Percentiles rank a stretch among this genome's conserved stretches.
Conservation (phyloP, 1,140 invertebrate genomes). For the Gerris buenoi region DNA sequence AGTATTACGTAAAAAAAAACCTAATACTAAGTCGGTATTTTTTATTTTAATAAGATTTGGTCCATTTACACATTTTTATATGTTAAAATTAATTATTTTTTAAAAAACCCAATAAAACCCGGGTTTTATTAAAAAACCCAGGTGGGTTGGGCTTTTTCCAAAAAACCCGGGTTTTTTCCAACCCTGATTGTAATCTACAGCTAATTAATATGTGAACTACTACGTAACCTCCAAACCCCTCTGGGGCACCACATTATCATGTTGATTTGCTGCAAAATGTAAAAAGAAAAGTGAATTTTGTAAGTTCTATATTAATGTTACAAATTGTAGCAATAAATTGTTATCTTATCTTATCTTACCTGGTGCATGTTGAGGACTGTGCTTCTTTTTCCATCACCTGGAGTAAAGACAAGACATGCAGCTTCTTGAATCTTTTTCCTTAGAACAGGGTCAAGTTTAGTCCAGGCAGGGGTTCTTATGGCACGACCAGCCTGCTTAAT, state of each 20-base stretch:
- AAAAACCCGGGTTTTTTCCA: too few species aligned
- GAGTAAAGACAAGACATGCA: conserved; percentile 38
- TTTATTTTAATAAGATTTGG: too few species aligned
- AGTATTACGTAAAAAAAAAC: too few species aligned
- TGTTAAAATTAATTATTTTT: too few species aligned
- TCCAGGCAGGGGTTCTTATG: conserved; percentile 43
- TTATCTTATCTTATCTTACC: neutral
- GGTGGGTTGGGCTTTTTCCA: too few species aligned
- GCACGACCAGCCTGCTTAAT: conserved; percentile 43
- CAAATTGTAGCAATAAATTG: neutral
- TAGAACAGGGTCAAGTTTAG: conserved; percentile 43
- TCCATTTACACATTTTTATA: too few species aligned
- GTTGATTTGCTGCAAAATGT: neutral
- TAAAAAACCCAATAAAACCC: too few species aligned
- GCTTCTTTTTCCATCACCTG: conserved; percentile 18
- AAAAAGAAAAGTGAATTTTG: neutral
- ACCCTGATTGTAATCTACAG: too few species aligned
- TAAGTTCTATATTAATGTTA: neutral
- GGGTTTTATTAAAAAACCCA: too few species aligned
- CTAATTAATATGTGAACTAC: neutral
- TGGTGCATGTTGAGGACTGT: neutral
- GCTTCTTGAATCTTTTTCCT: conserved; percentile 41
- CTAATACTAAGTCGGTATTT: too few species aligned
- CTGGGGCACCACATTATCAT: neutral
- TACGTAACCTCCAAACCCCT: too few species aligned